Evolutionary conservation across 1,140 invertebrate species (phyloP).

Genomic region (Drosophila hydei): DNA sequence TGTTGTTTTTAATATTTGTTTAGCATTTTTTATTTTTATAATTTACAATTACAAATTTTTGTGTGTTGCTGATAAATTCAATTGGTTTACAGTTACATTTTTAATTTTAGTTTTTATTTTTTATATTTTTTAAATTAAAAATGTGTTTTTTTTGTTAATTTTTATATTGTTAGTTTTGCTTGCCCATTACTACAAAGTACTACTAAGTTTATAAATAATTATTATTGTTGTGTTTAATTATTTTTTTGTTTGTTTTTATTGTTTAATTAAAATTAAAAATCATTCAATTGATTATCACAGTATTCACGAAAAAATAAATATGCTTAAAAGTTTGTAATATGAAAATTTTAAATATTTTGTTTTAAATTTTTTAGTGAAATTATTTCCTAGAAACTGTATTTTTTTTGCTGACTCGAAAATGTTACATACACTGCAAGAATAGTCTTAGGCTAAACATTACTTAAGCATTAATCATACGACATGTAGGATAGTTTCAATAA

Average conservation of each 20-base stretch:
- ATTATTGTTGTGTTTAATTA: slow-evolving; percentile 33
- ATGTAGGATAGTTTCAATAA: slow-evolving; percentile 3
- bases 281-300: slow-evolving; percentile 83
- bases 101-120: slow-evolving; percentile 32
- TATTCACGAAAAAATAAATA: slow-evolving; percentile 82
- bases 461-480: slow-evolving; percentile 67
- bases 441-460: slow-evolving; percentile 34
- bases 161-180: slow-evolving; percentile 58
- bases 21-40: slow-evolving; percentile 25
- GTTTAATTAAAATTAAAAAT: slow-evolving; percentile 73
- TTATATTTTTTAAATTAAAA: slow-evolving; percentile 41
- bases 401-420: slow-evolving; percentile 50
- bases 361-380: slow-evolving; percentile 36
- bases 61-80: slow-evolving; percentile 67
- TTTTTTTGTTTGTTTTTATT: slow-evolving; percentile 31
- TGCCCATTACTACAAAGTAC: slow-evolving; percentile 63
- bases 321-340: slow-evolving; percentile 45
- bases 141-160: slow-evolving; percentile 29
- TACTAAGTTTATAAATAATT: slow-evolving; percentile 35
- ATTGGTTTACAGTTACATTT: slow-evolving; percentile 27
- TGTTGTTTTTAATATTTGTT: slow-evolving; percentile 30
- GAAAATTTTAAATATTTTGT: slow-evolving; percentile 18
- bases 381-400: slow-evolving; percentile 70
- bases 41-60: slow-evolving; percentile 67
- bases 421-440: slow-evolving; percentile 10